Percentiles rank a stretch among this genome's conserved stretches.
Evolutionary conservation across 2,888 invertebrate genomes (phyloP).

Genomic region (Leptinotarsa juncta): DNA sequence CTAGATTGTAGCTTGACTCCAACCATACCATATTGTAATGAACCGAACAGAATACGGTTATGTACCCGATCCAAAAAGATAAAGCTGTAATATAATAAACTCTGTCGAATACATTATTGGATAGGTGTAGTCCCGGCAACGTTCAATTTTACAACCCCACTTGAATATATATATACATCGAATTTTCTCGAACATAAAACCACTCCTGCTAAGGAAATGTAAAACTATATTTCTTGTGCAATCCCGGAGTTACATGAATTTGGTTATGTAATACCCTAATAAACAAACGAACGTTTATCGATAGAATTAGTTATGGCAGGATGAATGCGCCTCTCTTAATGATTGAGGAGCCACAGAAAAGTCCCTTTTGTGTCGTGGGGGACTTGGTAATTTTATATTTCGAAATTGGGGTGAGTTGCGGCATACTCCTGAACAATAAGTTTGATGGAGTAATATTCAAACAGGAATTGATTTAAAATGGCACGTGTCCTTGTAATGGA

Average conservation of each 20-base stretch:
- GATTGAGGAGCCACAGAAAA: background rate
- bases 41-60: slow-evolving; percentile 12
- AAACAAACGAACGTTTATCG: slow-evolving; percentile 45
- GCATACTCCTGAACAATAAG: background rate
- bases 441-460: slow-evolving; percentile 1
- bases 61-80: slow-evolving; percentile 19
- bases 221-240: slow-evolving; percentile 54
- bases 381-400: slow-evolving; percentile 16
- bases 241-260: slow-evolving; percentile 45
- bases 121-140: slow-evolving; percentile 22
- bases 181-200: slow-evolving; percentile 39
- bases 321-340: slow-evolving; percentile 1
- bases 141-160: slow-evolving; percentile 33
- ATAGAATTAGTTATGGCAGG: slow-evolving; percentile 33
- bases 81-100: slow-evolving; percentile 27
- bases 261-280: slow-evolving; percentile 45
- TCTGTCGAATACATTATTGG: slow-evolving; percentile 25
- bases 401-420: slow-evolving; percentile 12
- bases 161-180: slow-evolving; percentile 34
- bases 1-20: slow-evolving; percentile 13
- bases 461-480: background rate
- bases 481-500: background rate
- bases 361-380: slow-evolving; percentile 7
- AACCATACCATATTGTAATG: slow-evolving; percentile 12
- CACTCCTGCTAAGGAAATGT: slow-evolving; percentile 43